phyloP scores from a whole-genome alignment of 92 coral and sea anemone genomes.

The Epizoanthus illoricatus region DNA sequence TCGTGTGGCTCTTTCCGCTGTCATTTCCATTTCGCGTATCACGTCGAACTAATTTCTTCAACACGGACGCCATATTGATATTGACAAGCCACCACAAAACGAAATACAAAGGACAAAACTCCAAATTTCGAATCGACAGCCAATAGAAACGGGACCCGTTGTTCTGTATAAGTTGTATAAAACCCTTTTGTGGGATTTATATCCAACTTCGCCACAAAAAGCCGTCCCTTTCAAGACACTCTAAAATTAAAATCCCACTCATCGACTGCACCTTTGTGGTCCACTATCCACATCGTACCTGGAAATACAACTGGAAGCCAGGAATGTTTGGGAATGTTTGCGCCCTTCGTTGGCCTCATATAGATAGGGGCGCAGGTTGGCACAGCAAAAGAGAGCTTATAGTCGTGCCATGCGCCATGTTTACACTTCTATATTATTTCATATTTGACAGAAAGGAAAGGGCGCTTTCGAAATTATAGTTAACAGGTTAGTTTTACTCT shows the following conservation, averaged over 20 bases:
- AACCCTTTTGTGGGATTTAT: not conserved
- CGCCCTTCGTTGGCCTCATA: not conserved
- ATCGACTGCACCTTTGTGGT: slow-evolving; percentile 35
- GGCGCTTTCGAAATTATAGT: not conserved
- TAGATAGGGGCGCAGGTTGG: not conserved
- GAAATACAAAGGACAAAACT: not conserved
- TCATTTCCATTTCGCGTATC: slow-evolving; percentile 81
- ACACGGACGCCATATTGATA: slow-evolving; percentile 89
- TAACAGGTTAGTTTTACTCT: too few relatives aligned
- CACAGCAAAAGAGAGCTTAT: not conserved
- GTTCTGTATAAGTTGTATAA: not conserved
- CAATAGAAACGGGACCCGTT: not conserved
- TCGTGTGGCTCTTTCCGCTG: slow-evolving; percentile 60
- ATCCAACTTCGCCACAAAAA: not conserved
- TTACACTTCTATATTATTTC: too few relatives aligned
- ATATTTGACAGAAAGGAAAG: not conserved
- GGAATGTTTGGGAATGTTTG: slow-evolving; percentile 20
- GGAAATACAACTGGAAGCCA: not conserved
- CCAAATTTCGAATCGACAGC: not conserved
- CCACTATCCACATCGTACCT: not conserved
- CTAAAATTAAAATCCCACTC: not conserved
- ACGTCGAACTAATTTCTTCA: slow-evolving; percentile 78
- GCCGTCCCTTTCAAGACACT: not conserved
- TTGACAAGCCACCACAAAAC: slow-evolving; percentile 27
- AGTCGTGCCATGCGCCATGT: not conserved